Base-by-base conservation (phyloP, 2,113 vertebrate species). In the Todiramphus chloris region DNA sequence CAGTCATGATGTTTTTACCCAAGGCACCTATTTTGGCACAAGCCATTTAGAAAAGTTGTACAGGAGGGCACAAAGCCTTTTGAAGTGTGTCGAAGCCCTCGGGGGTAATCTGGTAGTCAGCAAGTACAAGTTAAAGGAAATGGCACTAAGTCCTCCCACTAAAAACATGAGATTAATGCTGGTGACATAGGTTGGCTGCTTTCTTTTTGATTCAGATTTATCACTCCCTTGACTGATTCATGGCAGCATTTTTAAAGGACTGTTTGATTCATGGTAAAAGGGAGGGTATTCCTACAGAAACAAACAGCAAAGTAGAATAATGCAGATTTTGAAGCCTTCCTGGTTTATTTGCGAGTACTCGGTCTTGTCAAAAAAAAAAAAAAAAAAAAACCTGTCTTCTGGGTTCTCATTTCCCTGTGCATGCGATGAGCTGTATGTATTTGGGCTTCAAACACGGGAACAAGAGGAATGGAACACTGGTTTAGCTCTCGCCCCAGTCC, bases 121-220 rank as follows among this genome's bases (percentile, higher is more conserved):
- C 50, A 82, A 60, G 50, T 53, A 77, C 59, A 35, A 73, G 20
- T 33, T 86, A 37, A 59, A 80, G 70, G 85, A 89, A 94, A 25
- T 56, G 64, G 23, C 63, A 20, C 28, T 46, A 48, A 10, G 46
- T 77, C 44, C 83, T 91, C 43, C 77, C 67, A 33, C 60, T 86
- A 24, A 95, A 95, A 83, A 70, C 27, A 1, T 25, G 41, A 87
- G 83, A 76, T 95, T 92, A 91, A 78, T 75, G 35, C 63, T 87
- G 67, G 80, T 83, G 85, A 56, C 44, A 50, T 27, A 20, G 53
- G 53, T 80, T 91, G 77, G 44, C 85, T 85, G 56, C 85, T 66
- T 95, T 77, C 67, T 94, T 86, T 83, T 85, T 37, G 27, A 63
- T 83, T 89, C 59, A 88, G 82, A 94, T 96, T 93, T 95, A 86